Percentiles rank a stretch among this genome's conserved stretches.
These are phyloP conservation scores for Helogale parvula DNA, from an alignment of 2,113 vertebrate genomes.

Conservation along the genomic window DNA sequence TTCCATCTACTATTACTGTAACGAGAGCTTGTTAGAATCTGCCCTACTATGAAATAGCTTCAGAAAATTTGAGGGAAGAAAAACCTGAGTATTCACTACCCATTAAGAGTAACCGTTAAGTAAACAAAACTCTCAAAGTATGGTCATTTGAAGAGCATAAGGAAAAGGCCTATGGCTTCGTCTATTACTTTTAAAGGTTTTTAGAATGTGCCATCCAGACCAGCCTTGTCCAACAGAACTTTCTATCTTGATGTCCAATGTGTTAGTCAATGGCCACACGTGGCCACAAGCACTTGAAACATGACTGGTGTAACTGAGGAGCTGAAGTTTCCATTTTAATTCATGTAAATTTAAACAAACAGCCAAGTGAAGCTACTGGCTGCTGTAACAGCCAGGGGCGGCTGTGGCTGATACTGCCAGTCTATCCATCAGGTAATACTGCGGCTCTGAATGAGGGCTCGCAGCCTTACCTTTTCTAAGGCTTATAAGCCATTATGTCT, in stretches of 20 bases:
- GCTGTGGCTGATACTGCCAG: background rate
- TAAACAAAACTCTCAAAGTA: background rate
- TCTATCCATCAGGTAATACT: background rate
- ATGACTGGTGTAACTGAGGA: background rate
- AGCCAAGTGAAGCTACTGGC: too few relatives aligned
- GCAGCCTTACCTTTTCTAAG: background rate
- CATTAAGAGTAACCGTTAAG: background rate
- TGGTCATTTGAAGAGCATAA: background rate
- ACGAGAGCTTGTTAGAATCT: background rate
- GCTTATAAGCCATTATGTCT: background rate
- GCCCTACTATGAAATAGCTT: background rate
- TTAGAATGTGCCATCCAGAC: background rate
- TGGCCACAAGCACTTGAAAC: background rate
- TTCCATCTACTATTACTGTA: background rate
- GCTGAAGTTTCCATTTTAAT: background rate
- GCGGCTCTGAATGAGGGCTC: background rate
- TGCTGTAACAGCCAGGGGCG: background rate
- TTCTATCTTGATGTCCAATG: background rate
- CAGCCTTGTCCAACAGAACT: background rate
- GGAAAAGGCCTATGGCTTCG: background rate
- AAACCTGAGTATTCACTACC: background rate
- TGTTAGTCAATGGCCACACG: background rate
- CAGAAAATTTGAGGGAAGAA: background rate
- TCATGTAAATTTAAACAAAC: background rate
- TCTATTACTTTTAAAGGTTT: background rate